A percentile compares a stretch with the other conserved stretches of the same genome.
Conservation (phyloP, 2,797 vertebrate genomes). For the Siniperca scherzeri region DNA sequence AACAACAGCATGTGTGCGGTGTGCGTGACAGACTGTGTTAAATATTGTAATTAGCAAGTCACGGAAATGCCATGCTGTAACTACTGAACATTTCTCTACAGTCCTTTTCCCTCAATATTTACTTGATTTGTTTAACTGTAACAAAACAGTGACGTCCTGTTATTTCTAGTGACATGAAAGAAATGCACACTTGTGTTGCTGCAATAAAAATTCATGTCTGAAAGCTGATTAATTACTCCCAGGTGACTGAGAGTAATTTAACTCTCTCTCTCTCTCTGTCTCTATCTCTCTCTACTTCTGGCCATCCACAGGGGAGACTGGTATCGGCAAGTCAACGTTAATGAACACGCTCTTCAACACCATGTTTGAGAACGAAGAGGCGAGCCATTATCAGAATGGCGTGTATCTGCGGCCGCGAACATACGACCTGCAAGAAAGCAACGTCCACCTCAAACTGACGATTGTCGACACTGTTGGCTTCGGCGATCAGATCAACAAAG, state of each 20-base stretch:
- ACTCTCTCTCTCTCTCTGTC: neutral
- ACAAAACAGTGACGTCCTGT: neutral
- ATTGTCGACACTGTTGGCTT: constrained; percentile 98
- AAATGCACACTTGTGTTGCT: constrained; percentile 21
- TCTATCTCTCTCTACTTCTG: neutral
- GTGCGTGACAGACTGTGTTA: neutral
- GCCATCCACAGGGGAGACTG: constrained; percentile 91
- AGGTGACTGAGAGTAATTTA: constrained; percentile 6
- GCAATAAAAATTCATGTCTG: constrained; percentile 34
- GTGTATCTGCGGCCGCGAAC: constrained; percentile 94
- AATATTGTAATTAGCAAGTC: neutral
- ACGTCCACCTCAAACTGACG: constrained; percentile 96
- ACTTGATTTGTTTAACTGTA: constrained; percentile 23
- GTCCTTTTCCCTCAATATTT: neutral
- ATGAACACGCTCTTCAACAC: constrained; percentile 99
- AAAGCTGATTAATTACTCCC: constrained; percentile 46
- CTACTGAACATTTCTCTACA: neutral
- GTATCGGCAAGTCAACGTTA: constrained; percentile 97
- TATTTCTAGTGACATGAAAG: constrained; percentile 27
- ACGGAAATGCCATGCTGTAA: neutral
- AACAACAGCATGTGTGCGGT: neutral
- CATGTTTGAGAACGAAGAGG: constrained; percentile 96
- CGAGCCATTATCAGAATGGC: constrained; percentile 94
- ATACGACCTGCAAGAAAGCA: constrained; percentile 96
- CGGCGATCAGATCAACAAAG: constrained; percentile 99